Base-by-base conservation (phyloP, 2,113 vertebrate genomes). In the Nerophis ophidion region DNA sequence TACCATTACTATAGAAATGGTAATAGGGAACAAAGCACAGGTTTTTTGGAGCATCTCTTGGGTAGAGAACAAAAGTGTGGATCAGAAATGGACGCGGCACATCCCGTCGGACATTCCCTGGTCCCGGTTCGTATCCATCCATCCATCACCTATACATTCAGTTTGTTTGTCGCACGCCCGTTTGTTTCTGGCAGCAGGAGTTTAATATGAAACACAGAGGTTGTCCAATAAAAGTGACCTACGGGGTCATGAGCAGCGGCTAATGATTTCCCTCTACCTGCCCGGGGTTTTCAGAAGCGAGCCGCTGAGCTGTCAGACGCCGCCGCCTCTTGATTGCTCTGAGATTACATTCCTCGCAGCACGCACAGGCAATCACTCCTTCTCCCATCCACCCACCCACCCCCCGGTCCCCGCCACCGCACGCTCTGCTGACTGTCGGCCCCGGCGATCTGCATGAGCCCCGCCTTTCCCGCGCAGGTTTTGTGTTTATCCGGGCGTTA, bases 171-270 rank as follows among this genome's bases (percentile, higher is more conserved):
- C 61, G 44, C 60, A 50, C 52, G 63, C 56, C 52, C 6, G 58
- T 60, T 66, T 34, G 59, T 71, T 69, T 81, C 61, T 10, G 33
- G 49, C 71, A 48, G 73, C 58, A 61, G 61, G 61, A 61, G 67
- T 70, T 81, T 81, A 78, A 81, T 79, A 70, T 33, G 50, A 64
- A 82, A 73, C 71, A 57, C 81, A 66, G 78, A 63, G 51, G 78
- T 68, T 79, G 79, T 80, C 81, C 74, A 80, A 80, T 86, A 81
- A 83, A 79, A 83, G 71, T 83, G 85, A 88, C 87, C 85, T 82
- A 66, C 81, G 72, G 75, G 82, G 81, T 85, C 77, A 77, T 62
- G 58, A 72, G 71, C n/a, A 44, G 48, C 10, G 63, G 68, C 71
- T 81, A 81, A 81, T 84, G 80, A 85, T 82, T 86, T 79, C 70